Conservation (phyloP, 2,797 vertebrate species). For the Falco naumanni region DNA sequence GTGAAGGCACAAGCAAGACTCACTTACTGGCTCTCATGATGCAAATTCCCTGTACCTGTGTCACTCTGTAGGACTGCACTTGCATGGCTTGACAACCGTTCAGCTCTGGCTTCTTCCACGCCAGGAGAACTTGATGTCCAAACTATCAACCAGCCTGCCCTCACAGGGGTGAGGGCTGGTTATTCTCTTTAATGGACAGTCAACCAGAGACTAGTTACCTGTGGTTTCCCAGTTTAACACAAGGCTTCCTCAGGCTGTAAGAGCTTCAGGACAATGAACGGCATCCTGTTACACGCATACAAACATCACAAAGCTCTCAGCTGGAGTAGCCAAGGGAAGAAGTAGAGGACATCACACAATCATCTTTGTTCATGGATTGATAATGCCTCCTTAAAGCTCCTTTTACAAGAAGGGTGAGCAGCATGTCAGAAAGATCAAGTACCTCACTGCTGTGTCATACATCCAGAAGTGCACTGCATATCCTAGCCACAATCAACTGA, state of each 20-base stretch:
- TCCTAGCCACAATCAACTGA: not conserved
- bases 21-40: not conserved
- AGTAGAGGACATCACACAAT: not conserved
- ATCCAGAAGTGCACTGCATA: not conserved
- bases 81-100: not conserved
- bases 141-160: not conserved
- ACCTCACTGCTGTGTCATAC: not conserved
- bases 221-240: not conserved
- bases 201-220: not conserved
- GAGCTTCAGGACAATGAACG: not conserved
- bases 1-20: not conserved
- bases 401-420: not conserved
- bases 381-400: not conserved
- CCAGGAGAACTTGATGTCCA: not conserved
- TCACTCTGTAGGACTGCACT: accelerated
- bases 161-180: accelerated
- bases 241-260: not conserved
- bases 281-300: accelerated
- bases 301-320: not conserved
- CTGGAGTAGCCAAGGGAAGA: not conserved
- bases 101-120: not conserved
- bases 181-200: not conserved
- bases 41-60: no score
- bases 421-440: not conserved
- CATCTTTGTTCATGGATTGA: not conserved